phyloP scores from a whole-genome alignment of 2,888 invertebrate species.

The Aphodius granarius region DNA sequence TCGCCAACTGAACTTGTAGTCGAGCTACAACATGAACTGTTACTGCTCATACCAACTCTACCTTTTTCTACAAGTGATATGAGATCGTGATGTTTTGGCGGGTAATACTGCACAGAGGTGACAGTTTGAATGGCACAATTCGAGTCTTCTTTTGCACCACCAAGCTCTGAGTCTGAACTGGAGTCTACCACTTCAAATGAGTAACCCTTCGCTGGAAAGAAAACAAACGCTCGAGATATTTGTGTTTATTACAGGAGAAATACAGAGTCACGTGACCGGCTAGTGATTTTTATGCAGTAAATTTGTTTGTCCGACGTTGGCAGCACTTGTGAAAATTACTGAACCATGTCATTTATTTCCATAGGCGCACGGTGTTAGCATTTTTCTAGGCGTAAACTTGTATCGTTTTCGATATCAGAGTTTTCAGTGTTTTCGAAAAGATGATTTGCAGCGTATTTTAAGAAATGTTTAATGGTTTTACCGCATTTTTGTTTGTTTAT shows the following conservation, averaged over 20 bases:
- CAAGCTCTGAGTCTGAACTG: conserved; percentile 74
- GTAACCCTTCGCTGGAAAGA: conserved; percentile 60
- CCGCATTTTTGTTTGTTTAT: no score
- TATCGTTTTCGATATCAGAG: no score
- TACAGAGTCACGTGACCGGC: no score
- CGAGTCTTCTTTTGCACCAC: conserved; percentile 35
- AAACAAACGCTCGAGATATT: neutral
- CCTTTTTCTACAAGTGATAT: conserved; percentile 59
- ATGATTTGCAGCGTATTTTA: no score
- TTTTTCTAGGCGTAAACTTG: no score
- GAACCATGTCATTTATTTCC: no score
- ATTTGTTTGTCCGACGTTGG: no score
- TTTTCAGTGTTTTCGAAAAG: no score
- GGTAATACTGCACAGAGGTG: conserved; percentile 52
- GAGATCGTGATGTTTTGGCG: conserved; percentile 50
- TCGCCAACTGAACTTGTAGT: conserved; percentile 58
- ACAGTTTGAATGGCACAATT: conserved; percentile 39
- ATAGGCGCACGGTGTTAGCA: no score
- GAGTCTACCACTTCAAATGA: conserved; percentile 66
- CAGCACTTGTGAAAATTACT: no score
- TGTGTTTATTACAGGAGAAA: neutral
- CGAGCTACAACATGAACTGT: conserved; percentile 57
- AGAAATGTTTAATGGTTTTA: no score
- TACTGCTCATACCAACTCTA: conserved; percentile 53
- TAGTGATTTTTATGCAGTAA: no score